Evolutionary conservation across 2,113 vertebrate species (phyloP).

Genomic region (Halcyon malimbica): DNA sequence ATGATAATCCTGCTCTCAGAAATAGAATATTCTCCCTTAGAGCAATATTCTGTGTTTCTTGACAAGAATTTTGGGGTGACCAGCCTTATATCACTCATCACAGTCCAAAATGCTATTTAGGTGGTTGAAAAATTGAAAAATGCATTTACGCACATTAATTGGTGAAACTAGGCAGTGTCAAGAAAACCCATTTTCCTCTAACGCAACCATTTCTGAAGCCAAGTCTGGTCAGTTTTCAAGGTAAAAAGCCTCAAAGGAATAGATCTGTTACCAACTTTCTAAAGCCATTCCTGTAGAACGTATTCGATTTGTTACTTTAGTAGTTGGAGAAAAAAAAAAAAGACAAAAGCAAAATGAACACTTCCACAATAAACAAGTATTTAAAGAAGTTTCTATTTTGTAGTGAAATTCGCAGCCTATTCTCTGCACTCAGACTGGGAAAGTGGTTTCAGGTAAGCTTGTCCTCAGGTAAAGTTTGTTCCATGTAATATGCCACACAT

Average conservation of each 20-base stretch:
- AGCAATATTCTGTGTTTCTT: not conserved
- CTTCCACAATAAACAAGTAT: not conserved
- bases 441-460: not conserved
- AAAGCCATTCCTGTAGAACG: not conserved
- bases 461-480: not conserved
- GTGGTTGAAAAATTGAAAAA: not conserved
- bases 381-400: not conserved
- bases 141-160: not conserved
- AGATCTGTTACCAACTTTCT: not conserved
- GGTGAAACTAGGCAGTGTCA: not conserved
- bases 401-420: not conserved
- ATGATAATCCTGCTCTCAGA: not conserved
- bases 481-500: not conserved
- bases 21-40: not conserved
- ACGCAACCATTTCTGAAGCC: not conserved
- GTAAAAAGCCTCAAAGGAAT: not conserved
- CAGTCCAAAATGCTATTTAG: not conserved
- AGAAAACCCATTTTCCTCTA: not conserved
- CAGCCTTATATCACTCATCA: not conserved
- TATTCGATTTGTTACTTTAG: not conserved
- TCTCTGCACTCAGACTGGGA: not conserved
- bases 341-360: not conserved
- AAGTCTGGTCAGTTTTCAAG: not conserved
- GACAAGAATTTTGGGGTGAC: not conserved
- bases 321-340: not conserved